Evolutionary conservation across 2,113 vertebrate genomes (phyloP).

Genomic region (Scomber scombrus): DNA sequence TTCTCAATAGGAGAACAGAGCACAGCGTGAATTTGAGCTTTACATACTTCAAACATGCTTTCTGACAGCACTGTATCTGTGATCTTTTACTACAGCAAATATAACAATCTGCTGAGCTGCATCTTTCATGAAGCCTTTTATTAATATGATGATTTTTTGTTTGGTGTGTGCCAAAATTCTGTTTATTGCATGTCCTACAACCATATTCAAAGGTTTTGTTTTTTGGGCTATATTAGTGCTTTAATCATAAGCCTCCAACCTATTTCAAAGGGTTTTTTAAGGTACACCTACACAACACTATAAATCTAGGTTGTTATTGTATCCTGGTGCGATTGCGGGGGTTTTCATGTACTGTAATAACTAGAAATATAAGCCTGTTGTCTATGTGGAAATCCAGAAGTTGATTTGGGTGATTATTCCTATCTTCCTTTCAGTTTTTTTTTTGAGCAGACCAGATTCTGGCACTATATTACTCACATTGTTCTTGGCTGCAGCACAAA

Average conservation of each 20-base stretch:
- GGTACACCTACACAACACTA: conserved; percentile 51
- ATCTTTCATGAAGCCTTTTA: background rate
- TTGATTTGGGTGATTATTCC: conserved; percentile 52
- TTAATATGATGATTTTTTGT: background rate
- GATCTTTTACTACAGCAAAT: background rate
- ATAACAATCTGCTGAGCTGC: background rate
- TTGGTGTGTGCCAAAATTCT: background rate
- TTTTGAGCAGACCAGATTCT: conserved; percentile 26
- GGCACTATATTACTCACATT: conserved; percentile 49
- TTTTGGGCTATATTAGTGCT: conserved; percentile 22
- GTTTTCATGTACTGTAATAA: conserved; percentile 32
- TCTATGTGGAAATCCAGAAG: conserved; percentile 44
- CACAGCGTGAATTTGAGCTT: conserved; percentile 3
- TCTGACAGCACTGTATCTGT: background rate
- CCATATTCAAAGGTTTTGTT: conserved; percentile 16
- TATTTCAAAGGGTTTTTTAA: conserved; percentile 31
- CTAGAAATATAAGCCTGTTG: conserved; percentile 46
- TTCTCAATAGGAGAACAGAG: background rate
- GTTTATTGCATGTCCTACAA: background rate
- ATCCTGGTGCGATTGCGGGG: conserved; percentile 33
- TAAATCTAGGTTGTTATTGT: conserved; percentile 48
- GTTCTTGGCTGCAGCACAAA: conserved; percentile 51
- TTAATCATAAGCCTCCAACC: conserved; percentile 9
- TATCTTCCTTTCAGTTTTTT: conserved; percentile 18
- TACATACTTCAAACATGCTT: background rate